Base-by-base conservation (phyloP, 2,797 vertebrate species). In the Rousettus madagascariensis region DNA sequence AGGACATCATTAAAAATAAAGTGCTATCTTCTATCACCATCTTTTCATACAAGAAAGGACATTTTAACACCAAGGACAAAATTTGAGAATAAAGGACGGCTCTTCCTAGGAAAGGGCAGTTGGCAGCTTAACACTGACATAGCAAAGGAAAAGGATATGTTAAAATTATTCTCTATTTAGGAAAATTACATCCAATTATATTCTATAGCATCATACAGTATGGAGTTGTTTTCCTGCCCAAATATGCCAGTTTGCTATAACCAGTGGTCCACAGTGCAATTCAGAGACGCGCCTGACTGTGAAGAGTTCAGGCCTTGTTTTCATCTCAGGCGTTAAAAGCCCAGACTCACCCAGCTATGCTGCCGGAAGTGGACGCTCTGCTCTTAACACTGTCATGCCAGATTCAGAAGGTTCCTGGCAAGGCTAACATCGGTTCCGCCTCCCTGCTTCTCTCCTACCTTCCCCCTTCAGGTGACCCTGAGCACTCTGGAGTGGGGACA, bases 31-130 rank as follows among this genome's bases (percentile, higher is more conserved):
- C 88, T 95, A 26, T 92, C 78, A 69, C 63, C 74, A 72, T 95
- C 89, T 68, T 86, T 91, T 83, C 65, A 36, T 91, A 84, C 43
- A 46, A 79, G 92, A 97, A 95, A 97, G 94, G 92, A 89, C 97
- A 89, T 97, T 95, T 94, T 96, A 96, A 89, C 82, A 96, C 92
- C 92, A 96, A 96, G 97, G 96, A 97, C 94, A 95, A 41, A 84
- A 96, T 95, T 91, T 91, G 88, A 95, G 88, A 94, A 94, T 91
- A 97, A 97, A 96, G 95, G 96, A 95, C 95, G 86, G 74, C 84
- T 97, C 95, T 96, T 92, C 69, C 88, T 78, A 92, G 91, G 93
- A 97, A 95, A 97, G 95, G 96, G 90, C 72, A 85, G 82, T 95
- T 93, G 95, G 94, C 97, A 97, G 95, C 92, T 95, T 90, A 66